Conservation (phyloP, 2,113 vertebrate genomes). For the Phasianus colchicus region DNA sequence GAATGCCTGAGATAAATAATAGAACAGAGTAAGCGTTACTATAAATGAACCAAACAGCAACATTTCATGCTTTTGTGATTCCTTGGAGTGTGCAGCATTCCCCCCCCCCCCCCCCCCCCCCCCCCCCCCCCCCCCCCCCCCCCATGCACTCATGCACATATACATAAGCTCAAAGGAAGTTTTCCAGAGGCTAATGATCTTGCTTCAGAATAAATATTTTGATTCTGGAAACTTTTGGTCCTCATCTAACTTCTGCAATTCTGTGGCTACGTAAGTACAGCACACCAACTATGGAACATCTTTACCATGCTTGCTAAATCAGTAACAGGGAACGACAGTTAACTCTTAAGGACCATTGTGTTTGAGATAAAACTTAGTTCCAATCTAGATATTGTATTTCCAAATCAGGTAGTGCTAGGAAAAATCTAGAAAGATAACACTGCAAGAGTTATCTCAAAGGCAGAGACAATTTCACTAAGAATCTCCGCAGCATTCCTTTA, state of each 20-base stretch:
- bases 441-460: neutral
- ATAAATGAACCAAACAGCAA: neutral
- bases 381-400: neutral
- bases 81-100: neutral
- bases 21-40: neutral
- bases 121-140: no score
- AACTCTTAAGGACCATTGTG: neutral
- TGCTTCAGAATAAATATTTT: neutral
- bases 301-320: neutral
- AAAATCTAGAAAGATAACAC: neutral
- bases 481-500: neutral
- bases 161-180: neutral
- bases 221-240: neutral
- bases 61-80: neutral
- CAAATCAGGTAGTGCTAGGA: neutral
- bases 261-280: neutral
- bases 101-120: no score
- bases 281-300: neutral
- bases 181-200: neutral
- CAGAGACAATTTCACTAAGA: neutral
- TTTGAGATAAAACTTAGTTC: neutral
- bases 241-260: neutral
- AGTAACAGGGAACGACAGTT: neutral
- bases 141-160: fast-evolving
- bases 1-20: neutral